These are phyloP conservation scores for Cryptus viduatorius DNA, from an alignment of 2,888 invertebrate species.

Conservation along the genomic window DNA sequence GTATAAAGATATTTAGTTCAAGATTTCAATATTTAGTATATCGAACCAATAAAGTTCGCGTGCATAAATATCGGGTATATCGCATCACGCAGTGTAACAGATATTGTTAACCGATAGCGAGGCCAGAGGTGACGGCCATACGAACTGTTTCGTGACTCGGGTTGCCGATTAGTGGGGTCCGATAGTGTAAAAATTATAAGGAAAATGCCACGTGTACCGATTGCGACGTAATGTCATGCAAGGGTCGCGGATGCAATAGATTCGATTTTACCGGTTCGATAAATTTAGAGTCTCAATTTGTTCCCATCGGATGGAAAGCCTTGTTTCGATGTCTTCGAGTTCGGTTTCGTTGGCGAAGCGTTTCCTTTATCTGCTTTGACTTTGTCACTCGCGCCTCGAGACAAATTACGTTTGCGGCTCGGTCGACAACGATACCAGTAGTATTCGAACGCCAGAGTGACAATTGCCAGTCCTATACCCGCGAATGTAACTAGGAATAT, in stretches of 20 bases:
- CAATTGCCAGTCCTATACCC: constrained; percentile 95
- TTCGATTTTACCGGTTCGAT: not conserved
- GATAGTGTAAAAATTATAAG: too few relatives aligned
- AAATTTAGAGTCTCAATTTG: constrained; percentile 61
- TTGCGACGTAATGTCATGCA: not conserved
- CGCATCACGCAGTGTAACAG: too few relatives aligned
- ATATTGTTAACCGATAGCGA: too few relatives aligned
- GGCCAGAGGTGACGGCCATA: too few relatives aligned
- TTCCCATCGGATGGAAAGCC: constrained; percentile 71
- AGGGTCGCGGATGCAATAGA: not conserved
- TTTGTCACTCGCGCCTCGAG: constrained; percentile 56
- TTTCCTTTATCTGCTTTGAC: constrained; percentile 51
- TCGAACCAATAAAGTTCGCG: too few relatives aligned
- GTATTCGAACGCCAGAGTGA: constrained; percentile 97
- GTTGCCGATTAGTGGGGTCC: too few relatives aligned
- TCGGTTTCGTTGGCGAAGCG: constrained; percentile 76
- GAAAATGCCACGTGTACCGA: too few relatives aligned
- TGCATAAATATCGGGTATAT: too few relatives aligned
- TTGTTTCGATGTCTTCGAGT: constrained; percentile 78
- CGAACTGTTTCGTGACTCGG: too few relatives aligned
- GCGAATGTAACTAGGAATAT: constrained; percentile 99
- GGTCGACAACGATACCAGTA: constrained; percentile 95
- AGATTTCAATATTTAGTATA: too few relatives aligned
- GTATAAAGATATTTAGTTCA: too few relatives aligned
- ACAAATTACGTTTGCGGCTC: constrained; percentile 83